Percentiles rank a stretch among this genome's conserved stretches.
These are phyloP conservation scores for Muscina levida DNA, from an alignment of 2,888 invertebrate genomes.

Conservation along the genomic window DNA sequence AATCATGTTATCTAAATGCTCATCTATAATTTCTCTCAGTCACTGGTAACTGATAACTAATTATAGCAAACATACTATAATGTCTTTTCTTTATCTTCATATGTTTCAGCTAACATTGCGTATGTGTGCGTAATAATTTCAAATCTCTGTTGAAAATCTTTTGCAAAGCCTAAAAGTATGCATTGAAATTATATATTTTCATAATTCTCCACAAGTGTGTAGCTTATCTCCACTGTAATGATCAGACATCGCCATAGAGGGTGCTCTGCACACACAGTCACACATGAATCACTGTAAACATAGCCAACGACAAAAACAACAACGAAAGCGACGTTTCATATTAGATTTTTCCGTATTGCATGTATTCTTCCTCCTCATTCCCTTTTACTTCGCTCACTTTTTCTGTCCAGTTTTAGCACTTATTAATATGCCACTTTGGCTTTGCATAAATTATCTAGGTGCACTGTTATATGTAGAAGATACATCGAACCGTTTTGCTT, in stretches of 20 bases:
- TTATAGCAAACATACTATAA: not conserved
- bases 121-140: slow-evolving; percentile 61
- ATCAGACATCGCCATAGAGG: slow-evolving; percentile 49
- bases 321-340: not conserved
- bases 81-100: not conserved
- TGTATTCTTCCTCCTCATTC: not conserved
- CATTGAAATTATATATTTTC: slow-evolving; percentile 53
- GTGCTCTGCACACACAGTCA: slow-evolving; percentile 39
- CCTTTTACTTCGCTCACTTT: not conserved
- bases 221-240: slow-evolving; percentile 48
- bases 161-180: slow-evolving; percentile 59
- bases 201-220: slow-evolving; percentile 46
- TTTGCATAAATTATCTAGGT: slow-evolving; percentile 19
- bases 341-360: not conserved
- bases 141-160: slow-evolving; percentile 58
- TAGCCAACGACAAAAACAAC: not conserved
- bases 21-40: slow-evolving; percentile 21
- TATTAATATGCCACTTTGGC: slow-evolving; percentile 20
- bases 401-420: not conserved
- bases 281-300: not conserved
- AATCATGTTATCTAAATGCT: not conserved
- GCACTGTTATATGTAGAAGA: not conserved
- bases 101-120: slow-evolving; percentile 45
- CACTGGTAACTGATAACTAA: not conserved
- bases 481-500: not conserved